phyloP scores from a whole-genome alignment of 2,113 vertebrate species.

The Mus pahari region DNA sequence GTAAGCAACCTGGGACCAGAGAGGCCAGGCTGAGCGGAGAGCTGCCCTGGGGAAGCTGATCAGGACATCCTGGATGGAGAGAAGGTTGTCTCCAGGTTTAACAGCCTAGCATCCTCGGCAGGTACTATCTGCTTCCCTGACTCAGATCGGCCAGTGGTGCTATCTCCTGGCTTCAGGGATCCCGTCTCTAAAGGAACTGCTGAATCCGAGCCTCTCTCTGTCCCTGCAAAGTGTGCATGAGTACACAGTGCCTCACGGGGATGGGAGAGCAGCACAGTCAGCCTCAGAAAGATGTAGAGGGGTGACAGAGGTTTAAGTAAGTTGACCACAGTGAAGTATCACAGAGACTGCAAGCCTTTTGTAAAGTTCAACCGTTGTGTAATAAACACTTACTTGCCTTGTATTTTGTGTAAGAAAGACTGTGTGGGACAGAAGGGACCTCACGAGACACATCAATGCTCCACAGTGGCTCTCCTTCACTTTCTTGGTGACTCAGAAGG shows the following conservation, averaged over 20 bases:
- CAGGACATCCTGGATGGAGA: not conserved
- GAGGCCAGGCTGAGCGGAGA: not conserved
- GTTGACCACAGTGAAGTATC: not conserved
- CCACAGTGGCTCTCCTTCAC: not conserved
- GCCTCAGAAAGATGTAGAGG: not conserved
- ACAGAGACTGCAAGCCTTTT: not conserved
- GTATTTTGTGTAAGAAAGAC: not conserved
- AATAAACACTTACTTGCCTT: not conserved
- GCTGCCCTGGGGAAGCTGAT: not conserved
- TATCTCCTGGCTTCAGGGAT: not conserved
- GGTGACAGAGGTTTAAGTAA: not conserved
- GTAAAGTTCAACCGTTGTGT: not conserved
- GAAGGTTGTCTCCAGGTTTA: not conserved
- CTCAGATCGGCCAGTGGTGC: not conserved
- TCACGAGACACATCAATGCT: not conserved
- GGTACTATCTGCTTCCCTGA: not conserved
- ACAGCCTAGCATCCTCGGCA: not conserved
- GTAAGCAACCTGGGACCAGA: slow-evolving; percentile 1
- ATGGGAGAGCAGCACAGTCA: not conserved
- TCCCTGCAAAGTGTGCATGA: not conserved
- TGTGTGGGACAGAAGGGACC: not conserved
- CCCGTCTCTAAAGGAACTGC: not conserved
- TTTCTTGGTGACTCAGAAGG: not conserved
- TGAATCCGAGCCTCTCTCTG: not conserved
- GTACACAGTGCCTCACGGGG: not conserved